Conservation (phyloP, 1,140 invertebrate genomes). For the Paraescarpia echinospica region DNA sequence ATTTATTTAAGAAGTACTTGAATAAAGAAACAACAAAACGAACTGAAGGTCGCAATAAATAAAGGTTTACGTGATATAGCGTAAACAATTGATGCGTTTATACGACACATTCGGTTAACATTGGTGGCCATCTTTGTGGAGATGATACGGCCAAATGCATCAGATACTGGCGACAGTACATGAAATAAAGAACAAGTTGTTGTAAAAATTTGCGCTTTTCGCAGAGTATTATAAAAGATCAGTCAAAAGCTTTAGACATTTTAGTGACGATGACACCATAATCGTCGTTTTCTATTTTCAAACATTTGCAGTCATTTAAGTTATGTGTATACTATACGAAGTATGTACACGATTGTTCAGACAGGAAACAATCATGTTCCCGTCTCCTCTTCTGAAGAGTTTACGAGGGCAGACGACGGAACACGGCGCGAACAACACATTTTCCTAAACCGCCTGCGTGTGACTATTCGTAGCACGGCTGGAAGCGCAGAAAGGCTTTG, state of each 20-base stretch:
- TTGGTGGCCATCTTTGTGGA: no score
- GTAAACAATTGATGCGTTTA: no score
- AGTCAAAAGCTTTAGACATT: no score
- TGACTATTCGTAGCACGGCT: slow-evolving; percentile 25
- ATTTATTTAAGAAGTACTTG: neutral
- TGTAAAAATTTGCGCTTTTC: no score
- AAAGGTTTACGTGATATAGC: no score
- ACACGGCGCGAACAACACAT: neutral
- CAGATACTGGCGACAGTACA: neutral
- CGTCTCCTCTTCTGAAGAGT: neutral
- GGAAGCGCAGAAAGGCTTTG: slow-evolving; percentile 28
- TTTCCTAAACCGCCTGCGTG: neutral
- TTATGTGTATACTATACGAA: neutral
- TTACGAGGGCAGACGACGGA: neutral
- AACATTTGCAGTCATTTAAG: neutral
- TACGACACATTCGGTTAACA: no score
- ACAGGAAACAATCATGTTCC: neutral
- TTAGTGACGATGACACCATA: neutral
- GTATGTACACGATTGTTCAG: neutral
- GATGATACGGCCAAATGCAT: no score
- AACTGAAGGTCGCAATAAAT: neutral
- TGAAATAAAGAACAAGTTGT: neutral
- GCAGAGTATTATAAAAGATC: no score
- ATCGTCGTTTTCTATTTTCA: neutral
- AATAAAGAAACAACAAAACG: neutral